Evolutionary conservation across 2,113 vertebrate species (phyloP), one percentile per base, ranked within the genome.

Genomic region (Choloepus hoffmanni): DNA sequence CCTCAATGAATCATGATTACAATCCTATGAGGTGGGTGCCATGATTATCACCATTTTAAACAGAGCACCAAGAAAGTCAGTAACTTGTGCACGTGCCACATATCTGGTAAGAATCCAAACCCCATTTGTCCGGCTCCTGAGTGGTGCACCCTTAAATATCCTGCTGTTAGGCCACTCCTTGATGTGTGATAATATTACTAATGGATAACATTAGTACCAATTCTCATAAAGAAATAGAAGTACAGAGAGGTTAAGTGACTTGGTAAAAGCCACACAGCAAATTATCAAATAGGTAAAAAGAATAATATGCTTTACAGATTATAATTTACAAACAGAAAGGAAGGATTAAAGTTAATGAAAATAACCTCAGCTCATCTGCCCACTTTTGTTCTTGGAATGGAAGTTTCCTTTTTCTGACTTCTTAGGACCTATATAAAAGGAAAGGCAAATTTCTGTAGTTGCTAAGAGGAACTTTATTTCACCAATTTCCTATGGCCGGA

Each of bases 271-370:
- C 84, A 70, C 21, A n/a, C 1, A 4, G 45, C 26, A 63, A 92
- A 36, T 50, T 26, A 89, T 10, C 50, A 11, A 58, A 14, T 1
- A 83, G 77, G 12, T 26, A 91, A 87, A 94, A 12, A 82, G 33
- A 74, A 24, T n/a, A 10, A 43, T 58, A 62, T 24, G 18, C 55
- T 55, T 74, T 55, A 85, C 2, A 73, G 48, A 62, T 0, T 62
- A 3, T 45, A 40, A 81, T 14, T 92, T 67, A 55, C 2, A 87
- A 89, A 92, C 23, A 55, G 9, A 12, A 43, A 85, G 43, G 72
- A 53, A 93, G 85, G 50, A 53, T 62, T 40, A 83, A 94, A 94
- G 89, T 7, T n/a, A 63, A 48, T 81, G 45, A 40, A 92, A 85
- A 79, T 30, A 33, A 90, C 73, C 48, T 76, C 36, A 90, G 40